phyloP scores from a whole-genome alignment of 2,113 vertebrate genomes.

The Tichodroma muraria region DNA sequence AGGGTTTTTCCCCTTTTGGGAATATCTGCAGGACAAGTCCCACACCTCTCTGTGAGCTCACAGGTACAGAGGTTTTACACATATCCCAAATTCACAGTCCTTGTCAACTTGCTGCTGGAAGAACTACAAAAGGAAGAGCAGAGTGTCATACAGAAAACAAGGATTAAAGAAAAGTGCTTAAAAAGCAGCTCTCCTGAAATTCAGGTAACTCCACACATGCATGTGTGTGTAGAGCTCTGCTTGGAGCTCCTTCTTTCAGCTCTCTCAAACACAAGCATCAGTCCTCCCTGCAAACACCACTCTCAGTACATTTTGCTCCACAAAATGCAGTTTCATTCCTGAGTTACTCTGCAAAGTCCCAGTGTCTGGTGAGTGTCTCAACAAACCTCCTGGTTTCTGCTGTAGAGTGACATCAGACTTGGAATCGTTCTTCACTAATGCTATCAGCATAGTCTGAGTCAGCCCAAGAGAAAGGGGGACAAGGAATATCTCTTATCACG shows the following conservation, averaged over 20 bases:
- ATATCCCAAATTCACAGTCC: background rate
- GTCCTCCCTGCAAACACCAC: background rate
- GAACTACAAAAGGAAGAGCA: background rate
- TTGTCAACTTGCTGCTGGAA: background rate
- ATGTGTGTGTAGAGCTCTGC: rapidly evolving
- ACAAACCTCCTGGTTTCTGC: background rate
- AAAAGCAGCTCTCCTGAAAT: background rate
- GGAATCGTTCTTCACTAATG: background rate
- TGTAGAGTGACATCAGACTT: slow-evolving; percentile 38
- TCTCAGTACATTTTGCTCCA: background rate
- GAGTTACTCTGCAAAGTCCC: background rate
- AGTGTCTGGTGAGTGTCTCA: background rate
- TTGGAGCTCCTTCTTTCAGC: background rate
- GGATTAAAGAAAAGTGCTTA: background rate
- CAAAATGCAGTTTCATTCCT: background rate
- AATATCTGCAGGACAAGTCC: background rate
- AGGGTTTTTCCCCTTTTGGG: background rate
- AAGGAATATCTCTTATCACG: background rate
- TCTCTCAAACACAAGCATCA: background rate
- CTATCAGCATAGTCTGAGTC: slow-evolving; percentile 20
- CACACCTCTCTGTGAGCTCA: background rate
- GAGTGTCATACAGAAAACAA: background rate
- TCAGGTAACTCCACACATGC: background rate
- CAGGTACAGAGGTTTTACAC: background rate
- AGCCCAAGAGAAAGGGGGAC: background rate